Percentiles rank a stretch among this genome's conserved stretches.
Conservation (phyloP, 2,113 vertebrate genomes). For the Cettia cetti region DNA sequence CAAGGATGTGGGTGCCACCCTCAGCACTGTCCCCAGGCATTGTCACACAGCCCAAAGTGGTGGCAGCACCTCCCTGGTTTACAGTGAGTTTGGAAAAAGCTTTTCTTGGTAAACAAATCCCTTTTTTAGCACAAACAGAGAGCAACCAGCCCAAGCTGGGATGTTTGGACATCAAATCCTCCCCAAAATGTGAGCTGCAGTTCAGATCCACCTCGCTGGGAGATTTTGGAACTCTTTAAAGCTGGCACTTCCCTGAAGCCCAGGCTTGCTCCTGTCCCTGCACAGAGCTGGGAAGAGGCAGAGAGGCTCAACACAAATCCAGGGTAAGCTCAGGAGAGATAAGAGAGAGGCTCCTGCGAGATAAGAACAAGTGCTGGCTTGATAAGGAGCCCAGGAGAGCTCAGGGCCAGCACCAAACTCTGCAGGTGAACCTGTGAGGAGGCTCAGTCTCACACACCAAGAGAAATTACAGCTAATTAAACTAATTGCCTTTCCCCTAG, state of each 20-base stretch:
- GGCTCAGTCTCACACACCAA: neutral
- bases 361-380: neutral
- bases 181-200: neutral
- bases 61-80: neutral
- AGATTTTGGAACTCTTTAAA: accelerated
- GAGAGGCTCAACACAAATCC: neutral
- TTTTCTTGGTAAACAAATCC: neutral
- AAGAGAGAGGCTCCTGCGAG: neutral
- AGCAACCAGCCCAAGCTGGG: neutral
- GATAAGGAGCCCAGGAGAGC: neutral
- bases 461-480: neutral
- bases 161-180: neutral
- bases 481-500: neutral
- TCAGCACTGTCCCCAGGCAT: accelerated
- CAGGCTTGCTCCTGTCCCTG: neutral
- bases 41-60: accelerated
- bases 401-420: neutral
- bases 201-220: accelerated
- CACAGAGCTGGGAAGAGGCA: neutral
- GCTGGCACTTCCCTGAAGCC: neutral
- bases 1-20: neutral
- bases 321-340: accelerated
- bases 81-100: accelerated
- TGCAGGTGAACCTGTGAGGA: neutral
- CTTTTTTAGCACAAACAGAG: neutral